Percentiles rank a stretch among this genome's conserved stretches.
Evolutionary conservation across 2,113 vertebrate genomes (phyloP).

Genomic region (Trachemys scripta): DNA sequence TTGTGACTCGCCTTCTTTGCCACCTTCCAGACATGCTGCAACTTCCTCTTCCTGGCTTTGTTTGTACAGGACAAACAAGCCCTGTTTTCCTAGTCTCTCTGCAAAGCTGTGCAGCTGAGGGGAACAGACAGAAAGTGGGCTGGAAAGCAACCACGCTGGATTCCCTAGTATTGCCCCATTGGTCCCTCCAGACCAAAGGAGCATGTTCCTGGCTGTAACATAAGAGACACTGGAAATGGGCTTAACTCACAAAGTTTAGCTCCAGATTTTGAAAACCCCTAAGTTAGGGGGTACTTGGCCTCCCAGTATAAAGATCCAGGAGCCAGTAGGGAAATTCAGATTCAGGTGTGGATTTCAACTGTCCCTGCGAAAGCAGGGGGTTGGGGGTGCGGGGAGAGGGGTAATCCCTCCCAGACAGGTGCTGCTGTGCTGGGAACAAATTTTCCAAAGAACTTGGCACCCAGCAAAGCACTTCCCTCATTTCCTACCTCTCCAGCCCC

Average conservation of each 20-base stretch:
- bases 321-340: background rate
- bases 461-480: background rate
- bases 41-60: accelerated
- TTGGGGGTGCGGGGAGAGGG: accelerated
- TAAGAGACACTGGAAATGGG: accelerated
- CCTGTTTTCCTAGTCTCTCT: background rate
- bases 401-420: accelerated
- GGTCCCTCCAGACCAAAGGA: background rate
- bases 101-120: accelerated
- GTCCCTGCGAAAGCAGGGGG: background rate
- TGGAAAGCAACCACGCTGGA: accelerated
- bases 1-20: background rate
- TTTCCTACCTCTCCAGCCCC: accelerated
- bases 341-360: accelerated
- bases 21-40: accelerated
- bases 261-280: background rate
- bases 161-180: background rate
- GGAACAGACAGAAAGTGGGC: background rate
- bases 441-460: background rate
- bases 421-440: accelerated
- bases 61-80: background rate
- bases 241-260: background rate
- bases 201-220: background rate
- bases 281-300: background rate
- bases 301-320: background rate